A percentile compares a stretch with the other conserved stretches of the same genome.
These are phyloP conservation scores for Drosophila formosana DNA, from an alignment of 2,888 invertebrate genomes.

Conservation along the genomic window DNA sequence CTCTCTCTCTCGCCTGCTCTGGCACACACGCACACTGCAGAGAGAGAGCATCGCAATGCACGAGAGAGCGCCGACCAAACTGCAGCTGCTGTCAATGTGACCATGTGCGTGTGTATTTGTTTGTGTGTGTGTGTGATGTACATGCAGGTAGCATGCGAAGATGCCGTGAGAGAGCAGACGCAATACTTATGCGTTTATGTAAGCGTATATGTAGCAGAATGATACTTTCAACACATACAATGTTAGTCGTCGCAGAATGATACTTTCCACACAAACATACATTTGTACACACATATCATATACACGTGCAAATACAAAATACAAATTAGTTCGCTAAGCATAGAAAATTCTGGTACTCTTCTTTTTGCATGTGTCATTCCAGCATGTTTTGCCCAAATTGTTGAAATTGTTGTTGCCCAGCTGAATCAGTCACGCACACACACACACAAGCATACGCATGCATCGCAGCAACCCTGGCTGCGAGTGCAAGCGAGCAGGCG, in stretches of 20 bases:
- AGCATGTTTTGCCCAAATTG: slow-evolving; percentile 24
- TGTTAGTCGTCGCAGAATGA: too few relatives aligned
- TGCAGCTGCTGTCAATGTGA: slow-evolving; percentile 48
- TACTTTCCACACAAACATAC: not conserved
- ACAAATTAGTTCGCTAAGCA: not conserved
- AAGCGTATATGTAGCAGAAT: slow-evolving; percentile 19
- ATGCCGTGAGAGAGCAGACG: slow-evolving; percentile 36
- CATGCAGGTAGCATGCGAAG: slow-evolving; percentile 53
- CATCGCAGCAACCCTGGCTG: slow-evolving; percentile 2
- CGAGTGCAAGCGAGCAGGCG: slow-evolving; percentile 33
- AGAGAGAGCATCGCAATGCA: slow-evolving; percentile 18
- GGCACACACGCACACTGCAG: too few relatives aligned
- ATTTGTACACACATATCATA: not conserved
- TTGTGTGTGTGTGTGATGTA: not conserved
- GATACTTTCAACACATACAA: slow-evolving; percentile 10
- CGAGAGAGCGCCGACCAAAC: slow-evolving; percentile 28
- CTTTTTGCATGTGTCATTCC: slow-evolving; percentile 2
- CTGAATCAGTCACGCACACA: slow-evolving; percentile 31
- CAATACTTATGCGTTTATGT: slow-evolving; percentile 27
- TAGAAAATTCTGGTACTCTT: too few relatives aligned
- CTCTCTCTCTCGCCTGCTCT: not conserved
- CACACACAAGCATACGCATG: slow-evolving; percentile 1
- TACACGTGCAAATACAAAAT: not conserved
- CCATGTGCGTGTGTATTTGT: slow-evolving; percentile 4
- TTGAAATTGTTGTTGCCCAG: slow-evolving; percentile 30